Conservation (phyloP, 1,140 invertebrate genomes). For the Monochamus saltuarius region DNA sequence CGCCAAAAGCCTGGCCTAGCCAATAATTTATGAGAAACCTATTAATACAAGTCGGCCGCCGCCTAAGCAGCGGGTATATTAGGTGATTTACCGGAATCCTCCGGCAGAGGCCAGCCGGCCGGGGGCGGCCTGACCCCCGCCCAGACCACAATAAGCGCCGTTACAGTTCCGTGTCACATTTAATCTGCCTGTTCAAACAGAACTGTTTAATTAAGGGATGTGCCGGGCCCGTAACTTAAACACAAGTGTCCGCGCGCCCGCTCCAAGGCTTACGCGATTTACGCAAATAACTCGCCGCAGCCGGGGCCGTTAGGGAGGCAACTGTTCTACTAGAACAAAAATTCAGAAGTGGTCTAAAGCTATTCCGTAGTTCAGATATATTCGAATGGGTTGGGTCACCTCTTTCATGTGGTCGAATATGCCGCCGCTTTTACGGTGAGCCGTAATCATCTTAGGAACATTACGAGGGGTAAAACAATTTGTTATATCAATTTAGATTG, state of each 20-base stretch:
- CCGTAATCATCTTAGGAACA: no score
- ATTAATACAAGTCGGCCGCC: slow-evolving; percentile 3
- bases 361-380: not conserved
- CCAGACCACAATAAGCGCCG: slow-evolving; percentile 52
- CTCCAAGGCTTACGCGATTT: slow-evolving; percentile 41
- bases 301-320: not conserved
- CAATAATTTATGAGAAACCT: not conserved
- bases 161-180: slow-evolving; percentile 55
- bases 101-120: slow-evolving; percentile 12
- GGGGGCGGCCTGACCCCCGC: slow-evolving; percentile 33
- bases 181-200: slow-evolving; percentile 55
- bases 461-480: no score
- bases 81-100: slow-evolving; percentile 15
- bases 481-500: no score
- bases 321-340: not conserved
- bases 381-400: not conserved
- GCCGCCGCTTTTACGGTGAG: no score
- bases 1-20: no score
- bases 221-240: slow-evolving; percentile 52
- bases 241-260: slow-evolving; percentile 50
- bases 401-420: no score
- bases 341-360: not conserved
- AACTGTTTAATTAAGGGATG: slow-evolving; percentile 55
- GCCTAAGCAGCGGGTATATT: slow-evolving; percentile 7
- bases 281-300: slow-evolving; percentile 35